Base-by-base conservation (phyloP, 1,140 invertebrate genomes). In the Chironomus striatipennis region DNA sequence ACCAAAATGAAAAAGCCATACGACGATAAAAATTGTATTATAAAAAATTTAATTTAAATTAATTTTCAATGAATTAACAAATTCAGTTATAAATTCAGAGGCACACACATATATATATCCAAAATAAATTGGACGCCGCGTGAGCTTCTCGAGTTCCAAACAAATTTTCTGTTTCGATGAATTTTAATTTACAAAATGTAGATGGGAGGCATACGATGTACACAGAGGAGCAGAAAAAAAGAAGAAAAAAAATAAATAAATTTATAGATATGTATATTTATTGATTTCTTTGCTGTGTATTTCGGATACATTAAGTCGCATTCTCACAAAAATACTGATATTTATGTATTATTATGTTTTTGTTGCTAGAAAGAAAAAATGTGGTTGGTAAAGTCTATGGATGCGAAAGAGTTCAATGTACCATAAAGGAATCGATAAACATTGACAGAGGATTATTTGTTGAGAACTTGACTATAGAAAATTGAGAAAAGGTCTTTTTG, bases 371-470 rank as follows among this genome's bases (percentile, higher is more conserved):
- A 15, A 47, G 43, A 57, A 57, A 15, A 57, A n/a, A 57, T 57
- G 47, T 57, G 47, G 47, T 15, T 15, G 47, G 47, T 57, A 57
- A 57, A 57, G n/a, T 12, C 12, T 57, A 57, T 12, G 47, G 47
- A 57, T 15, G 47, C 47, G 47, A 15, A 15, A 57, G 47, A 57
- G 47, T 57, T 57, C 47, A 57, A 57, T 57, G 47, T 57, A 57
- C 47, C 47, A 57, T 12, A 47, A 47, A 47, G 43, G 43, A 57
- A 57, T 57, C 47, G n/a, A 57, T 57, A 57, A 57, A 57, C 47
- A 57, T 57, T 57, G 47, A 57, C 47, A 57, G n/a, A 57, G 47
- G 47, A 57, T 57, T 57, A n/a, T 57, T 57, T 57, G 47, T 57
- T 57, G n/a, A 57, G 47, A 57, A 57, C 47, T 57, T 57, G 47